phyloP scores from a whole-genome alignment of 2,797 vertebrate genomes.

The Epinephelus awoara region DNA sequence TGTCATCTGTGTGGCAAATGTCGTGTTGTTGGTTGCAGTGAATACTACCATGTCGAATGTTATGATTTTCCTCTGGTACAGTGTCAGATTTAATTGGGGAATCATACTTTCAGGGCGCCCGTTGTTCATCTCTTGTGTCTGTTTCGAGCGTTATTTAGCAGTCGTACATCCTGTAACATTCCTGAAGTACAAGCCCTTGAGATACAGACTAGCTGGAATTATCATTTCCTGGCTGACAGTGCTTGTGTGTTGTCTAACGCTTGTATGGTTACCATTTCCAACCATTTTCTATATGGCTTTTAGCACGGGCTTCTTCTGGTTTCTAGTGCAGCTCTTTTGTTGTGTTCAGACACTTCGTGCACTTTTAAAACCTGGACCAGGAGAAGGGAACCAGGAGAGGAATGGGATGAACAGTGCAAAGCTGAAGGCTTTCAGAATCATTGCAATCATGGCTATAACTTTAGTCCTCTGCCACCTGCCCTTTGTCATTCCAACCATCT shows the following conservation, averaged over 20 bases:
- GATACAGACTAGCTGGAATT: conserved; percentile 9
- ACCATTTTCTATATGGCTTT: background rate
- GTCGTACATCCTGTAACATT: conserved; percentile 22
- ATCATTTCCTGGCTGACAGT: conserved; percentile 7
- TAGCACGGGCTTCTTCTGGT: background rate
- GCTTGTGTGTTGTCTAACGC: background rate
- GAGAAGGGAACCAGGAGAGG: background rate
- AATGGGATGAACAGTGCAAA: conserved; percentile 9
- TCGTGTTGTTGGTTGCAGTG: background rate
- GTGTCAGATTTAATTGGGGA: background rate
- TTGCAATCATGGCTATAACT: background rate
- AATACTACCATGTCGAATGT: background rate
- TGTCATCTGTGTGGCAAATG: background rate
- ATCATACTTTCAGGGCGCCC: background rate
- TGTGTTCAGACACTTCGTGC: background rate
- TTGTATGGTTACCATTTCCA: background rate
- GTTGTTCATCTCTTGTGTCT: conserved; percentile 3
- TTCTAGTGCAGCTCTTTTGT: conserved; percentile 11
- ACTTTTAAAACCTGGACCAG: conserved; percentile 6
- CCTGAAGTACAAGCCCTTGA: conserved; percentile 29
- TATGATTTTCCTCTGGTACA: background rate
- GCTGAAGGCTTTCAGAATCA: conserved; percentile 15
- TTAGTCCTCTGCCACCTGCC: background rate
- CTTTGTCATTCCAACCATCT: background rate
- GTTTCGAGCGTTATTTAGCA: conserved; percentile 30